These are phyloP conservation scores for Clangula hyemalis DNA, from an alignment of 2,797 vertebrate genomes.

Conservation along the genomic window DNA sequence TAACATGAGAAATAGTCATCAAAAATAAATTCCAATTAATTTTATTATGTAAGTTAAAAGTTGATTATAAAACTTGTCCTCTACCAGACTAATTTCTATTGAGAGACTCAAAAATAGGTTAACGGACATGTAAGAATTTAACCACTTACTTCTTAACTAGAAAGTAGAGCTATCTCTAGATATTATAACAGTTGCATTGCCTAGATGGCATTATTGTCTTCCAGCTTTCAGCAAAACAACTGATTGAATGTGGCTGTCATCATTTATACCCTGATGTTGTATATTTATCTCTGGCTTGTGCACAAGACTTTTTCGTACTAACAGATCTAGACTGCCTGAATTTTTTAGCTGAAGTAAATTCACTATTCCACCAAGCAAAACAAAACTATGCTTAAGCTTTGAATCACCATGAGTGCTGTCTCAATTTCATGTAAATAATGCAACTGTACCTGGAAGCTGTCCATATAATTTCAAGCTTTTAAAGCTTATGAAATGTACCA, in stretches of 20 bases:
- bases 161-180: not conserved
- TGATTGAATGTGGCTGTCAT: not conserved
- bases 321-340: constrained; percentile 8
- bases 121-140: not conserved
- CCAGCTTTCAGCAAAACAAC: not conserved
- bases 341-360: constrained; percentile 7
- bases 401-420: constrained; percentile 16
- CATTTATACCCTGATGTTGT: not conserved
- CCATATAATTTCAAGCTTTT: constrained; percentile 59
- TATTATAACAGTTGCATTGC: not conserved
- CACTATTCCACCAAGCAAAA: constrained; percentile 25
- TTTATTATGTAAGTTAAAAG: not conserved
- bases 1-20: not conserved
- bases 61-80: not conserved
- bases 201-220: not conserved
- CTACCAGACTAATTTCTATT: not conserved
- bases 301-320: not conserved
- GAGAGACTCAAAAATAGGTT: not conserved
- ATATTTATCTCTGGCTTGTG: not conserved
- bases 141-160: not conserved
- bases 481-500: constrained; percentile 58
- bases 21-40: not conserved
- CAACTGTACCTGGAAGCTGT: constrained; percentile 50
- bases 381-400: constrained; percentile 32
- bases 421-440: constrained; percentile 59